phyloP scores from a whole-genome alignment of 2,113 vertebrate genomes.

The Sinosuthora webbiana region DNA sequence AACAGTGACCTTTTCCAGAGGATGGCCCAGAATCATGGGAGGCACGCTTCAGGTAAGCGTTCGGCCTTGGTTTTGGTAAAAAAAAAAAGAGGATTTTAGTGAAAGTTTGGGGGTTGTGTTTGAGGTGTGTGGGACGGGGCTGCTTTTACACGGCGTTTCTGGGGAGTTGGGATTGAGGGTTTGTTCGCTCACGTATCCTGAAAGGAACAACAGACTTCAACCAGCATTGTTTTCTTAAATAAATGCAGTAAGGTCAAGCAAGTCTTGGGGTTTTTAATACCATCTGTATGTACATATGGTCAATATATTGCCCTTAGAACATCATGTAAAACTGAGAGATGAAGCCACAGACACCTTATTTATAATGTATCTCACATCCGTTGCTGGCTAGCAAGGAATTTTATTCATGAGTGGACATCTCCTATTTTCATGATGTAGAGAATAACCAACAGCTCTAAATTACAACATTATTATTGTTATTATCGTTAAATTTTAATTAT shows the following conservation, averaged over 20 bases:
- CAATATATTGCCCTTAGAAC: too few species aligned
- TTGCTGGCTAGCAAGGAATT: neutral
- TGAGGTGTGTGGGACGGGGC: rapidly evolving
- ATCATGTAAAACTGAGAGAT: too few species aligned
- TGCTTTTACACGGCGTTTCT: neutral
- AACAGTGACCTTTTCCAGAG: constrained; percentile 87
- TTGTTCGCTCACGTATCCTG: rapidly evolving
- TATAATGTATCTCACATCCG: neutral
- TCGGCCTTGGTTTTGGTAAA: too few species aligned
- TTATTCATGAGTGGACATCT: neutral
- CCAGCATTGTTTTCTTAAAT: neutral
- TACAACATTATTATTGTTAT: neutral
- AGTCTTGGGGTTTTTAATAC: neutral
- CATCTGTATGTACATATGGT: neutral
- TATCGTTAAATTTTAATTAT: neutral
- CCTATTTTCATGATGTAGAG: rapidly evolving
- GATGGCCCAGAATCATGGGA: constrained; percentile 83
- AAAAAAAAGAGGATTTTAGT: rapidly evolving
- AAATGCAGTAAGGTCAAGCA: neutral
- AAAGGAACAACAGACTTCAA: neutral
- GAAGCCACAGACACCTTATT: too few species aligned
- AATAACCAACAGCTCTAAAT: neutral
- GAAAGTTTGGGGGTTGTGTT: rapidly evolving
- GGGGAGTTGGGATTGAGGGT: too few species aligned
- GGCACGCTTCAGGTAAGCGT: constrained; percentile 83